phyloP scores from a whole-genome alignment of 2,888 invertebrate genomes.

The Blastobasis adustella region DNA sequence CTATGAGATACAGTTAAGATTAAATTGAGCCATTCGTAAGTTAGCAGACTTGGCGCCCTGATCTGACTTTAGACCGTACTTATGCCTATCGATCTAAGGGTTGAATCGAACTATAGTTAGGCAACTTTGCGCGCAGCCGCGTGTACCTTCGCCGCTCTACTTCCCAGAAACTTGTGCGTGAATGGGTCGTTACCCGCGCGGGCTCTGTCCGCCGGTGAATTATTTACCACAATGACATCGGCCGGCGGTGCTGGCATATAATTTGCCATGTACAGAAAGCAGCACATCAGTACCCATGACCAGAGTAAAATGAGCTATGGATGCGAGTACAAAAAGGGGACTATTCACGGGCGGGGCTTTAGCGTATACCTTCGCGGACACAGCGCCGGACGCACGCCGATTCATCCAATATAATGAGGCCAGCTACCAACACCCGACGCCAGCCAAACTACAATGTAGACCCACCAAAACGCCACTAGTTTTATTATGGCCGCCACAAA shows the following conservation, averaged over 20 bases:
- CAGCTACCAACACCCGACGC: conserved; percentile 36
- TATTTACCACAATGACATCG: conserved; percentile 54
- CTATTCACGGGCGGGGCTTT: too few species aligned
- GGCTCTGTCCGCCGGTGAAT: conserved; percentile 2
- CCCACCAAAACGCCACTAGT: conserved; percentile 3
- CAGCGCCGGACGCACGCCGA: conserved; percentile 29
- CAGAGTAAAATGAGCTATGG: too few species aligned
- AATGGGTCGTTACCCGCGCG: conserved; percentile 12
- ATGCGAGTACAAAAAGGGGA: too few species aligned
- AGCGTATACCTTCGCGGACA: too few species aligned
- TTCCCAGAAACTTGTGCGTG: conserved; percentile 11
- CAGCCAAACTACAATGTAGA: conserved; percentile 7
- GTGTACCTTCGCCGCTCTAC: background rate
- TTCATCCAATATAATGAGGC: conserved; percentile 66
- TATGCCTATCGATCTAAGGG: too few species aligned
- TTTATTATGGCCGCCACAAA: background rate
- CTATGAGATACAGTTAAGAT: too few species aligned
- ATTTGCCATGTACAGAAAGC: conserved; percentile 54
- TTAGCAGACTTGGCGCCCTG: too few species aligned
- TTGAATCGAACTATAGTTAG: too few species aligned
- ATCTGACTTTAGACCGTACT: too few species aligned
- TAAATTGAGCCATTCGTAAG: too few species aligned
- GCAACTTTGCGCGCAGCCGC: too few species aligned
- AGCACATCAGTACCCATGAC: conserved; percentile 4
- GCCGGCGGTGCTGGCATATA: conserved; percentile 55